These are phyloP conservation scores for Oncorhynchus masou DNA, from an alignment of 2,113 vertebrate genomes.

Conservation along the genomic window DNA sequence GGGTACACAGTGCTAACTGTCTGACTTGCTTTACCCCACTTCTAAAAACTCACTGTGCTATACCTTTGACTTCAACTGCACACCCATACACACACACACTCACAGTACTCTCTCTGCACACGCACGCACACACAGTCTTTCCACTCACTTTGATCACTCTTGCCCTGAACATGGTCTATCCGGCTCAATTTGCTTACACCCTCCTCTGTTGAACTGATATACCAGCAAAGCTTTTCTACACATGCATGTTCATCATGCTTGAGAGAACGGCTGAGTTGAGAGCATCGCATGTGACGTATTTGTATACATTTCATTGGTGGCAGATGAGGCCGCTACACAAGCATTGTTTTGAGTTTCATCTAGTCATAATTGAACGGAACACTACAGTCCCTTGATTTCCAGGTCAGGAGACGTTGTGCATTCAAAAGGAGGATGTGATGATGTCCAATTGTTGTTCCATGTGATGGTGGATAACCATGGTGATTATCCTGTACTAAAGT, in stretches of 20 bases:
- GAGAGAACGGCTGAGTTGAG: neutral
- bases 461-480: too few species aligned
- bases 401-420: too few species aligned
- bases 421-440: too few species aligned
- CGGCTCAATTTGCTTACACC: neutral
- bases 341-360: neutral
- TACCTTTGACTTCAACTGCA: neutral
- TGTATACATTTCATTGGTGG: neutral
- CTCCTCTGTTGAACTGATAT: neutral
- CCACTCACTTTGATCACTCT: neutral
- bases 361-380: neutral
- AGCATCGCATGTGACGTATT: neutral
- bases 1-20: neutral
- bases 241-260: neutral
- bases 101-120: too few species aligned
- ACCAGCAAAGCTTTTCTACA: neutral
- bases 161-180: neutral
- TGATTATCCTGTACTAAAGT: too few species aligned
- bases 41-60: neutral
- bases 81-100: neutral
- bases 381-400: neutral
- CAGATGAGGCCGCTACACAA: neutral
- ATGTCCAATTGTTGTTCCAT: too few species aligned
- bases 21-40: neutral
- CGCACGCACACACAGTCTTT: neutral